Evolutionary conservation across 2,888 invertebrate genomes (phyloP), one percentile per base, ranked within the genome.

Genomic region (Lobophora halterata): DNA sequence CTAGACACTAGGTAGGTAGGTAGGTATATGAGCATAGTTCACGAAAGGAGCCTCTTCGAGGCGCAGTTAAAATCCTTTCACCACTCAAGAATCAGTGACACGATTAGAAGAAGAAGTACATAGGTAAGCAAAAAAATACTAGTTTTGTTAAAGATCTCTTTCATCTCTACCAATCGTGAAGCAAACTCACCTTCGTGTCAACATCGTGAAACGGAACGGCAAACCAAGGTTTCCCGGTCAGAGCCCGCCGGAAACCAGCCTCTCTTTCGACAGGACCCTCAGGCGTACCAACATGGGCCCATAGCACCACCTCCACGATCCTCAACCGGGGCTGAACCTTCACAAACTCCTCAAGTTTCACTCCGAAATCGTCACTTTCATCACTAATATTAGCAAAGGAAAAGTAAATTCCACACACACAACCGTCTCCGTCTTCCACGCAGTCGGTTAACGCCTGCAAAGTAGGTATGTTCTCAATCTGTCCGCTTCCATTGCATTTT

Each of bases 131-230:
- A n/a, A n/a, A n/a, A n/a, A n/a, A n/a, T n/a, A n/a, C n/a, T 24
- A 12, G 7, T 12, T 14, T 16, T 37, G 21, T 42, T 29, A 27
- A 34, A 17, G 14, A 11, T 30, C 20, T 35, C 24, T 28, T 7
- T 12, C 7, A 16, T 24, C 1, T 6, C 8, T 2, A n/a, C 24
- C 3, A 13, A n/a, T n/a, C n/a, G n/a, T n/a, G n/a, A n/a, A n/a
- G n/a, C 3, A 3, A 2, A 18, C 68, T 78, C 71, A 92, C 93
- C 90, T 92, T 92, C 10, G 91, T 89, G 52, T 92, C 92, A 33
- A 92, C 91, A 65, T 93, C 92, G 44, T 90, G 89, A 68, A 91
- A 92, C 0, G 92, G 92, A 42, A 93, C 89, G 5, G 93, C 93
- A 44, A 90, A 89, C 93, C 93, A 93, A 0, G 93, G 91, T 49